phyloP scores from a whole-genome alignment of 23 tunicate genomes.

The Clavelina lepadiformis region DNA sequence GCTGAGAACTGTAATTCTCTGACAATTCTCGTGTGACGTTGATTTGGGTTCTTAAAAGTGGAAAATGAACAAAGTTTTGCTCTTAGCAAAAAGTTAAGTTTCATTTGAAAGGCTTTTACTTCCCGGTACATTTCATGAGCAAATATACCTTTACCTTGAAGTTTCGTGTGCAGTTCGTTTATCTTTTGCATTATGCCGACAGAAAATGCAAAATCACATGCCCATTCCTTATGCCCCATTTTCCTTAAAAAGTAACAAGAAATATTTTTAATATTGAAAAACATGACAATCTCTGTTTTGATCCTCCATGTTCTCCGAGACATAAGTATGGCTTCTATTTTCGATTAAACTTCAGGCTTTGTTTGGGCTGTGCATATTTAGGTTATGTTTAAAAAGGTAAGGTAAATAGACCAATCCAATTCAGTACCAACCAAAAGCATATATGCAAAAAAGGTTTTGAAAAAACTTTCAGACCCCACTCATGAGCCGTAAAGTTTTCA shows the following conservation, averaged over 20 bases:
- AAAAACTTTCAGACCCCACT: no score
- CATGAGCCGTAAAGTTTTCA: no score
- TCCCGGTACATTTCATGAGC: conserved; percentile 4
- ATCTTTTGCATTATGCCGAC: conserved; percentile 1
- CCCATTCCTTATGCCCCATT: conserved; percentile 1
- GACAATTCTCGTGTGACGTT: not conserved
- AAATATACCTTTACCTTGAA: conserved; percentile 9
- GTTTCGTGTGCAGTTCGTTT: conserved; percentile 1
- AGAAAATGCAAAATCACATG: not conserved
- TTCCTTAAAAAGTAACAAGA: not conserved
- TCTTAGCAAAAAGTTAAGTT: conserved; percentile 4
- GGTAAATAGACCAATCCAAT: no score
- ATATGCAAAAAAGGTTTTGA: no score
- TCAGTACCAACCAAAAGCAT: no score
- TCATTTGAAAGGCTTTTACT: conserved; percentile 2
- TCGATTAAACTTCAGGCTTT: conserved; percentile 23
- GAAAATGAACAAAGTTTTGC: conserved; percentile 3
- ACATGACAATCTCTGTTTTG: conserved; percentile 2
- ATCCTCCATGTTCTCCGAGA: conserved; percentile 9
- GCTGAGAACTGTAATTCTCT: conserved; percentile 9
- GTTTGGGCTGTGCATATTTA: no score
- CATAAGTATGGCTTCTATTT: conserved; percentile 19
- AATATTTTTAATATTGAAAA: not conserved
- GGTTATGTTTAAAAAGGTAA: no score
- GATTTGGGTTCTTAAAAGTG: not conserved